Percentiles rank a stretch among this genome's conserved stretches.
phyloP scores from a whole-genome alignment of 1,140 invertebrate species.

The Littorina saxatilis region DNA sequence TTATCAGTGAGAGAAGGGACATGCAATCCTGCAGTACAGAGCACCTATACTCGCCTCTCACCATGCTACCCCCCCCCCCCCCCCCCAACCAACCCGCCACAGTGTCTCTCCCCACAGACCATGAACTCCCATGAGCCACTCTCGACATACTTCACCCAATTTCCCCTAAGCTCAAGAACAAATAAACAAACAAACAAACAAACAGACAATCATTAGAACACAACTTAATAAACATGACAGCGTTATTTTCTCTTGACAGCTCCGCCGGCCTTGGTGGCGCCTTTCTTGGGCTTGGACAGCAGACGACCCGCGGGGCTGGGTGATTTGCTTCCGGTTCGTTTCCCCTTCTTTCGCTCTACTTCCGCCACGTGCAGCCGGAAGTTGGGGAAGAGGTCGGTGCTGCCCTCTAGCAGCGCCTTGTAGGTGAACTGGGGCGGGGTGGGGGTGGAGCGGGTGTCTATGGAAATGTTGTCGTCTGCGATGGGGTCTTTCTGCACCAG shows the following conservation, averaged over 20 bases:
- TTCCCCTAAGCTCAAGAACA: no score
- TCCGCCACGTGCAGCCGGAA: constrained; percentile 66
- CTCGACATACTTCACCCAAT: no score
- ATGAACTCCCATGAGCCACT: no score
- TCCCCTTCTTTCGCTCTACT: constrained; percentile 57
- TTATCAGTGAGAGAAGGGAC: no score
- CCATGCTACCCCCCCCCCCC: no score
- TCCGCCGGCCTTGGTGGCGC: not conserved
- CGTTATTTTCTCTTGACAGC: not conserved
- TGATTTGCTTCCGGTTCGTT: constrained; percentile 57
- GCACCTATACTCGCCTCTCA: no score
- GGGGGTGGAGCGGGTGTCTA: constrained; percentile 47
- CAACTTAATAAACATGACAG: no score
- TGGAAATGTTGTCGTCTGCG: constrained; percentile 38
- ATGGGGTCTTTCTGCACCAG: constrained; percentile 65
- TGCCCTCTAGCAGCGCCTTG: constrained; percentile 63
- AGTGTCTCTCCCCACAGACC: no score
- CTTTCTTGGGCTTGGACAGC: constrained; percentile 35
- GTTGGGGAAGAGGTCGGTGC: constrained; percentile 66
- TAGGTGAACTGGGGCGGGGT: constrained; percentile 55
- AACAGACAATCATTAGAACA: no score
- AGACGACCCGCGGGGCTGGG: constrained; percentile 69
- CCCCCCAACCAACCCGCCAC: no score
- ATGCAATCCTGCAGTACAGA: no score
- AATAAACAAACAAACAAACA: no score